Evolutionary conservation across 1,140 invertebrate species (phyloP).

Genomic region (Dolichoris vasculosae): DNA sequence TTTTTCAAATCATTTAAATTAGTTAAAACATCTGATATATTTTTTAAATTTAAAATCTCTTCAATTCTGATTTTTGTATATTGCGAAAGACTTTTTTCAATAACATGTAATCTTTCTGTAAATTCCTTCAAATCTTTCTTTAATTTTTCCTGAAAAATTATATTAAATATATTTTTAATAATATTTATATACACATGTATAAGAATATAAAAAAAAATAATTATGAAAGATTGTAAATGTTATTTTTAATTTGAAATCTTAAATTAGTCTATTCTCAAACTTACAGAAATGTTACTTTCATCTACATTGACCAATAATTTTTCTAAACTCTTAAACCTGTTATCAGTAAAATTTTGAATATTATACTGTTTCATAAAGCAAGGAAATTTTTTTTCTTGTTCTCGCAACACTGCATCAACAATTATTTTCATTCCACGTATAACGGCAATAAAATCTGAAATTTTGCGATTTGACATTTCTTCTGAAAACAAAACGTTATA

Average conservation of each 20-base stretch:
- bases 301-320: constrained; percentile 64
- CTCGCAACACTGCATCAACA: constrained; percentile 63
- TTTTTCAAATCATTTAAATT: constrained; percentile 41
- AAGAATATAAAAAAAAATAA: neutral
- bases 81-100: constrained; percentile 66
- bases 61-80: constrained; percentile 63
- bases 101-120: constrained; percentile 61
- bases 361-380: constrained; percentile 60
- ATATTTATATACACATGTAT: neutral
- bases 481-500: constrained; percentile 32
- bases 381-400: constrained; percentile 63
- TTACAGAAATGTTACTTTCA: constrained; percentile 73
- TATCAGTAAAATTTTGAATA: constrained; percentile 60
- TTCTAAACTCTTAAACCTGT: constrained; percentile 57
- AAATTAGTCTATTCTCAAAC: constrained; percentile 59
- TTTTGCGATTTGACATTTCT: constrained; percentile 65
- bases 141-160: constrained; percentile 59
- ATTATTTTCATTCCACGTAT: constrained; percentile 65
- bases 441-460: constrained; percentile 66
- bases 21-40: constrained; percentile 45
- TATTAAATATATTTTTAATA: neutral
- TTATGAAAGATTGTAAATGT: constrained; percentile 28
- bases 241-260: constrained; percentile 32
- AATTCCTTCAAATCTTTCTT: constrained; percentile 62
- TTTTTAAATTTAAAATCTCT: constrained; percentile 55